Conservation (phyloP, 2,113 vertebrate species). For the Nannobrachium achirus region DNA sequence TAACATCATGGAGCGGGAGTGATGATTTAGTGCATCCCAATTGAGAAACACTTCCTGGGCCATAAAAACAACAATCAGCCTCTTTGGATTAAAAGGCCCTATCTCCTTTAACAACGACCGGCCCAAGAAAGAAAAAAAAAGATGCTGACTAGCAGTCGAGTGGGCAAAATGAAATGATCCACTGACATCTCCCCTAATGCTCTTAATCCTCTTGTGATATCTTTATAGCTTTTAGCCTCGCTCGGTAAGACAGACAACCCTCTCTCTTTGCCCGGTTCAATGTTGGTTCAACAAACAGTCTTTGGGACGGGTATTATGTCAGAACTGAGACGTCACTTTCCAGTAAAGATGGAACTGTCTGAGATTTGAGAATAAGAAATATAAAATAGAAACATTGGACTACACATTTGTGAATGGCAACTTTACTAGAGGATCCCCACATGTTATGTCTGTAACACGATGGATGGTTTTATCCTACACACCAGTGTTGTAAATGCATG, state of each 20-base stretch:
- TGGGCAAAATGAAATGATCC: conserved; percentile 64
- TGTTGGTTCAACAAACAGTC: conserved; percentile 38
- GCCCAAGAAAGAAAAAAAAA: conserved; percentile 28
- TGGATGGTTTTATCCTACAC: no score
- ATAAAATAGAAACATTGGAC: no score
- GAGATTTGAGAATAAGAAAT: neutral
- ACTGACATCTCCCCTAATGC: conserved; percentile 64
- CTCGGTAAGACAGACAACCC: conserved; percentile 47
- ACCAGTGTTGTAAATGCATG: no score
- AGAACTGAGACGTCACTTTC: conserved; percentile 7
- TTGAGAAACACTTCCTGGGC: conserved; percentile 69
- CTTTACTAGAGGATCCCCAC: no score
- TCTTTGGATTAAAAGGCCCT: conserved; percentile 71
- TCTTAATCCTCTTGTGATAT: conserved; percentile 70
- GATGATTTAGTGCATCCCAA: conserved; percentile 68
- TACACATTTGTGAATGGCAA: no score
- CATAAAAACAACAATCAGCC: conserved; percentile 75
- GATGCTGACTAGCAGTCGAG: conserved; percentile 61
- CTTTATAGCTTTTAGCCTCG: conserved; percentile 68
- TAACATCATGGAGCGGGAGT: conserved; percentile 33
- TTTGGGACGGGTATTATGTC: conserved; percentile 22
- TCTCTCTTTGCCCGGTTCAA: conserved; percentile 17
- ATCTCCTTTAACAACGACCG: conserved; percentile 68
- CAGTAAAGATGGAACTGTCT: conserved; percentile 7
- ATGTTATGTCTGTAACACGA: no score